A percentile compares a stretch with the other conserved stretches of the same genome.
These are phyloP conservation scores for Blastobasis adustella DNA, from an alignment of 2,888 invertebrate genomes.

Conservation along the genomic window DNA sequence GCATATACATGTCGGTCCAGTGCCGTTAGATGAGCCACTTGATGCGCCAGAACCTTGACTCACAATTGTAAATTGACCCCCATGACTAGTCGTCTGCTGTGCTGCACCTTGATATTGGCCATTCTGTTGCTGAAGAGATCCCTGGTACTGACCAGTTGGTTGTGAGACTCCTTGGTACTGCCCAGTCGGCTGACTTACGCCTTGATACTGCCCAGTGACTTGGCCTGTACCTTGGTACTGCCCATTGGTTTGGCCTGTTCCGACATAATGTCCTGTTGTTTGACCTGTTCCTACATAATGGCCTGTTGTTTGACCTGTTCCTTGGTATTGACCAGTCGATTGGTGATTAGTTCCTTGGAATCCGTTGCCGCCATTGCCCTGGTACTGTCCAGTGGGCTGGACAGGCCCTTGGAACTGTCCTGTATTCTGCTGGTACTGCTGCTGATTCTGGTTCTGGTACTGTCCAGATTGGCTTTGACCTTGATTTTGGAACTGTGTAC, in stretches of 20 bases:
- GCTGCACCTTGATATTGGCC: conserved; percentile 2
- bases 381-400: conserved; percentile 16
- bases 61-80: conserved; percentile 9
- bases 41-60: conserved; percentile 21
- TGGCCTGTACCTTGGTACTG: not conserved
- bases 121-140: not conserved
- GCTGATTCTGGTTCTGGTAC: conserved; percentile 18
- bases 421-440: conserved; percentile 19
- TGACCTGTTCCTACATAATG: conserved; percentile 11
- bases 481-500: conserved; percentile 2
- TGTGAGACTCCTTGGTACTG: not conserved
- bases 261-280: not conserved
- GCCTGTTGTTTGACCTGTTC: not conserved
- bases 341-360: conserved; percentile 12
- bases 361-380: conserved; percentile 13
- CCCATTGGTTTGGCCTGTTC: not conserved
- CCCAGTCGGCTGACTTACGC: conserved; percentile 4
- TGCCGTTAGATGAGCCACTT: conserved; percentile 27
- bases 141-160: conserved; percentile 9
- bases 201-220: conserved; percentile 8
- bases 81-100: conserved; percentile 4
- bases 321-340: not conserved
- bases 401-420: conserved; percentile 15
- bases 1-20: conserved; percentile 57
- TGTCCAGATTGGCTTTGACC: conserved; percentile 9